Conservation (phyloP, 2,113 vertebrate genomes). For the Larimichthys polyactis region DNA sequence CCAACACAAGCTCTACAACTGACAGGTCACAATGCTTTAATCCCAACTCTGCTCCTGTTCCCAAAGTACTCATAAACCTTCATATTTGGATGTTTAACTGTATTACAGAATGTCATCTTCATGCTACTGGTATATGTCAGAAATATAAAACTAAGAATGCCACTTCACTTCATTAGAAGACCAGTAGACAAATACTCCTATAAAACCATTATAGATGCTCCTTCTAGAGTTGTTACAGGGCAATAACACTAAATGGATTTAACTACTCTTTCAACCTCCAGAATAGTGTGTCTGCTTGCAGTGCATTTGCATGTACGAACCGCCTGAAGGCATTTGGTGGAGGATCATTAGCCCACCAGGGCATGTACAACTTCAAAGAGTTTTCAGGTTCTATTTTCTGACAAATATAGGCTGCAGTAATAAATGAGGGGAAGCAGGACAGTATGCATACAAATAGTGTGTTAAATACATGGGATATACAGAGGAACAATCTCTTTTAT, state of each 20-base stretch:
- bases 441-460: not conserved
- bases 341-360: slow-evolving; percentile 9
- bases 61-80: slow-evolving; percentile 34
- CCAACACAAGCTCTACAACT: slow-evolving; percentile 34
- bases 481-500: slow-evolving; percentile 30
- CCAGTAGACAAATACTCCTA: not conserved
- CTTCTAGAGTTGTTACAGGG: not conserved
- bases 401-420: slow-evolving; percentile 41
- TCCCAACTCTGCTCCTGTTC: slow-evolving; percentile 19
- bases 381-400: slow-evolving; percentile 44
- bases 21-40: slow-evolving; percentile 46
- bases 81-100: slow-evolving; percentile 11
- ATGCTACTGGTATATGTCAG: not conserved
- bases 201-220: not conserved
- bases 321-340: not conserved
- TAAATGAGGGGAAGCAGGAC: not conserved
- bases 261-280: not conserved
- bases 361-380: slow-evolving; percentile 8
- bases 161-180: not conserved
- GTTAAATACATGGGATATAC: slow-evolving; percentile 35
- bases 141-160: not conserved
- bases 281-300: not conserved
- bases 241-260: not conserved
- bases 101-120: slow-evolving; percentile 6
- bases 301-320: slow-evolving; percentile 17